These are phyloP conservation scores for Alfaro cultratus DNA, from an alignment of 2,797 vertebrate species.

Conservation along the genomic window DNA sequence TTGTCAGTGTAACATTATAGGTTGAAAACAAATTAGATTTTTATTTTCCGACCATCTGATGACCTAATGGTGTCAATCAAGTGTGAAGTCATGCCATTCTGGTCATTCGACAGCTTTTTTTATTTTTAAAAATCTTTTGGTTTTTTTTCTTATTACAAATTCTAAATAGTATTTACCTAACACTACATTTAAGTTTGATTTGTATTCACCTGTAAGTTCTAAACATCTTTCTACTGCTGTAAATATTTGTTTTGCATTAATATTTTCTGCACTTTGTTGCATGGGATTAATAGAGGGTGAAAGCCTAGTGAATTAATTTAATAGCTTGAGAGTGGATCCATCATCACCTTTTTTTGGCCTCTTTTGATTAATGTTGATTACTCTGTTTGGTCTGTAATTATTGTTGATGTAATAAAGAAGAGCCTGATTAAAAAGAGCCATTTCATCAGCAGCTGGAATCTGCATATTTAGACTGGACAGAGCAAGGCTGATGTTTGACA, in stretches of 20 bases:
- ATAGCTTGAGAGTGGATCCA: conserved; percentile 60
- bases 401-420: conserved; percentile 50
- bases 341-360: conserved; percentile 56
- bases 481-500: conserved; percentile 23
- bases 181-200: neutral
- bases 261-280: conserved; percentile 29
- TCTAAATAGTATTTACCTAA: neutral
- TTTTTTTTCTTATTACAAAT: neutral
- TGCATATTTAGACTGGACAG: conserved; percentile 38
- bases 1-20: neutral
- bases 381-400: conserved; percentile 70
- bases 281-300: conserved; percentile 62
- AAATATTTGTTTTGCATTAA: conserved; percentile 7
- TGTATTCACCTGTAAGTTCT: neutral
- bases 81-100: neutral
- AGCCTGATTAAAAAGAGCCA: conserved; percentile 73
- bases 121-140: neutral
- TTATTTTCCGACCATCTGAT: neutral
- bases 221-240: conserved; percentile 4
- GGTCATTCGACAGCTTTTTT: neutral
- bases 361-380: conserved; percentile 68
- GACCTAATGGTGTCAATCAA: neutral
- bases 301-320: conserved; percentile 67
- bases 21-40: neutral
- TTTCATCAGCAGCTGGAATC: conserved; percentile 69